These are phyloP conservation scores for Disparrhopalites patrizii DNA, from an alignment of 2,888 invertebrate species.

Conservation along the genomic window DNA sequence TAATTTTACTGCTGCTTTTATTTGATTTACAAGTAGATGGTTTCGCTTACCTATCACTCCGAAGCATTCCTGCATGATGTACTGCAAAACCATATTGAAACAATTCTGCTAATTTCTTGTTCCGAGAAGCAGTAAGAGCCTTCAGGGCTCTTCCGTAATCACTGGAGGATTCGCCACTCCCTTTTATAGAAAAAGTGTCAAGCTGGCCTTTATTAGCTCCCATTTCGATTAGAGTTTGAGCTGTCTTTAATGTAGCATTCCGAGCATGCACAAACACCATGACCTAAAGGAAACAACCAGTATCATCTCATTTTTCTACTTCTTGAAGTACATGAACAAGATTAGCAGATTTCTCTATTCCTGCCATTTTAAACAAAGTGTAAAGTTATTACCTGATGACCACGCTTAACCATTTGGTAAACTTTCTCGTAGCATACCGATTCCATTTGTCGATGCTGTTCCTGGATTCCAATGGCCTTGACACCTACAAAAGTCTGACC, in stretches of 20 bases:
- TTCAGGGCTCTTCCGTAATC: conserved; percentile 67
- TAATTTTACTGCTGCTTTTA: neutral
- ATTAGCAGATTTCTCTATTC: neutral
- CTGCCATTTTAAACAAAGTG: neutral
- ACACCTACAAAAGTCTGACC: conserved; percentile 87
- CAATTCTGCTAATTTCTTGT: conserved; percentile 76
- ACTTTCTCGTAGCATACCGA: conserved; percentile 90
- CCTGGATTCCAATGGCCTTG: conserved; percentile 62
- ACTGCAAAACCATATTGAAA: conserved; percentile 84
- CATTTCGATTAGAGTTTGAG: conserved; percentile 74
- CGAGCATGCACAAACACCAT: conserved; percentile 71
- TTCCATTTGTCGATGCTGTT: conserved; percentile 74
- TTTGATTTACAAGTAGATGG: neutral
- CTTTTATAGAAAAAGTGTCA: conserved; percentile 64
- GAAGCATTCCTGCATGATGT: conserved; percentile 94
- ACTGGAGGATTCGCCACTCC: conserved; percentile 53
- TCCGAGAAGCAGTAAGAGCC: conserved; percentile 67
- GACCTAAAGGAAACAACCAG: conserved; percentile 23
- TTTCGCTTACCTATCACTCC: conserved; percentile 68
- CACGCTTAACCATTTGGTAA: conserved; percentile 74
- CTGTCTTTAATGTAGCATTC: conserved; percentile 89
- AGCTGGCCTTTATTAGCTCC: conserved; percentile 72
- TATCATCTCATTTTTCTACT: neutral
- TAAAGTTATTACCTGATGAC: conserved; percentile 69
- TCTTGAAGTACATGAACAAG: too few relatives aligned